These are phyloP conservation scores for Pangasius sanitwongsei DNA, from an alignment of 2,797 vertebrate species.

Conservation along the genomic window DNA sequence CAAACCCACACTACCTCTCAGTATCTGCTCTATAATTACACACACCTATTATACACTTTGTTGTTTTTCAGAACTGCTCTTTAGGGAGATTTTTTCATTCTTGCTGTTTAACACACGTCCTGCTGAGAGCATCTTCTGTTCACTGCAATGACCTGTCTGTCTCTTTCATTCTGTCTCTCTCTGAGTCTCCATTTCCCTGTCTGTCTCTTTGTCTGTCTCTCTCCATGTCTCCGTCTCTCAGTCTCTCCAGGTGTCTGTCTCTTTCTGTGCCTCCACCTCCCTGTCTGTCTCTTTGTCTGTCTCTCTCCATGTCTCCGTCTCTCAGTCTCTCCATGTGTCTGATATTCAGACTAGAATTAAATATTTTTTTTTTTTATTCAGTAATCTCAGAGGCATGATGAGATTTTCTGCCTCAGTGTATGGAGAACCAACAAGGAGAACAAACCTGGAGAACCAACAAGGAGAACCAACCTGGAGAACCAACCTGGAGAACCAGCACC, in stretches of 20 bases:
- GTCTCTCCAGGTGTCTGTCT: not conserved
- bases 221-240: not conserved
- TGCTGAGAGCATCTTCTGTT: conserved; percentile 25
- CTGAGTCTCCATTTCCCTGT: not conserved
- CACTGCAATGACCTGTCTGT: not conserved
- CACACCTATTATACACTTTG: not conserved
- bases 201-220: not conserved
- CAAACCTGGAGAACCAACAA: not conserved
- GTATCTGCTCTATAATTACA: not conserved
- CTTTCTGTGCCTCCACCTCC: not conserved
- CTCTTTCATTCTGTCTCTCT: not conserved
- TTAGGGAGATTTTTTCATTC: conserved; percentile 21
- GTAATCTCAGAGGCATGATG: not conserved
- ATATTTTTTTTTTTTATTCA: not conserved
- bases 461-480: not conserved
- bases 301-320: not conserved
- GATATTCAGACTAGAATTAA: not conserved
- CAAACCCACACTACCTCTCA: not conserved
- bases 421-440: not conserved
- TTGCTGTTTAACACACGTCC: conserved; percentile 6
- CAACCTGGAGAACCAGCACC: not conserved
- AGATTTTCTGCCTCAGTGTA: not conserved
- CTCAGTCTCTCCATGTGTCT: not conserved
- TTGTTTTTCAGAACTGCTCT: conserved; percentile 5
- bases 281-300: not conserved